Conservation (phyloP, 2,113 vertebrate genomes). For the Xenopus borealis region DNA sequence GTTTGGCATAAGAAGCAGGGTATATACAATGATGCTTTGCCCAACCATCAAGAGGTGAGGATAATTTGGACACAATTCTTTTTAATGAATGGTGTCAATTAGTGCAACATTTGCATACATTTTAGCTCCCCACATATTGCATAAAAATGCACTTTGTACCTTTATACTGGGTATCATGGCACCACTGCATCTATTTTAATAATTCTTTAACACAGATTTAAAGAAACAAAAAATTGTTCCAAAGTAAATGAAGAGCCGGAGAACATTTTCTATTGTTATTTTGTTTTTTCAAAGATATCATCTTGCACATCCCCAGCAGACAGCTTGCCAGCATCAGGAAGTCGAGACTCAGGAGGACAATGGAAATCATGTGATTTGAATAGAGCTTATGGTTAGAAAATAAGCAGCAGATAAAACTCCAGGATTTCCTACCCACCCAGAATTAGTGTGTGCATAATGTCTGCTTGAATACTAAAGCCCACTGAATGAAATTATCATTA, state of each 20-base stretch:
- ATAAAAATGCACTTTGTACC: too few relatives aligned
- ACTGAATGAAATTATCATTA: too few relatives aligned
- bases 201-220: too few relatives aligned
- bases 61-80: too few relatives aligned
- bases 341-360: conserved; percentile 13
- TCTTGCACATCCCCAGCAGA: conserved; percentile 9
- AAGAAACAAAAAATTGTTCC: not conserved
- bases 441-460: conserved; percentile 20
- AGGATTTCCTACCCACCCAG: conserved; percentile 42
- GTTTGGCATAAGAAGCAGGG: too few relatives aligned
- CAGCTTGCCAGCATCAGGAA: conserved; percentile 20
- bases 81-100: too few relatives aligned
- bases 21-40: too few relatives aligned
- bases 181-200: too few relatives aligned
- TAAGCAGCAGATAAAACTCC: conserved; percentile 34
- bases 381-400: conserved; percentile 9
- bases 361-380: conserved; percentile 27
- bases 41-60: too few relatives aligned
- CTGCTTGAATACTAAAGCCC: not conserved
- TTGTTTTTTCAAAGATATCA: conserved; percentile 19
- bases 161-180: too few relatives aligned
- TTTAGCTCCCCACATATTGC: too few relatives aligned
- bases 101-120: too few relatives aligned
- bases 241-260: conserved; percentile 2
- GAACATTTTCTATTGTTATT: conserved; percentile 13